A percentile compares a stretch with the other conserved stretches of the same genome.
These are phyloP conservation scores for Rhagologus leucostigma DNA, from an alignment of 2,113 vertebrate genomes.

Conservation along the genomic window DNA sequence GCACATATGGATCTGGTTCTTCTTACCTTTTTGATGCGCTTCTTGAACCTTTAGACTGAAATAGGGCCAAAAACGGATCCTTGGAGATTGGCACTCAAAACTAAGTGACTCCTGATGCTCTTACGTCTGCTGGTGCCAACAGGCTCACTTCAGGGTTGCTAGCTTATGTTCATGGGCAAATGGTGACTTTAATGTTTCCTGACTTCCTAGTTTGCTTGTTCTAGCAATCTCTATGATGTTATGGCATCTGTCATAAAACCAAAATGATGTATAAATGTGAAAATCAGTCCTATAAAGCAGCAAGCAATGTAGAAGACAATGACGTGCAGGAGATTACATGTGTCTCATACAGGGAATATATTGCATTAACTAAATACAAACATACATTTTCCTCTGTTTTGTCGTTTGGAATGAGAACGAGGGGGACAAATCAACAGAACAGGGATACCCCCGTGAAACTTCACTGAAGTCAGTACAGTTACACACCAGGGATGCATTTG, in stretches of 20 bases:
- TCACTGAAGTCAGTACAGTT: neutral
- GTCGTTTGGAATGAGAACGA: neutral
- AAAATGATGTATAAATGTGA: neutral
- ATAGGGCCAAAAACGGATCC: neutral
- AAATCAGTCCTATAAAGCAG: neutral
- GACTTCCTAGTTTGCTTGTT: neutral
- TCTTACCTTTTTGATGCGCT: neutral
- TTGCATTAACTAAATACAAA: neutral
- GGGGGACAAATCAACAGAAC: neutral
- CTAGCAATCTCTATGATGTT: neutral
- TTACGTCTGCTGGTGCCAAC: neutral
- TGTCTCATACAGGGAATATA: neutral
- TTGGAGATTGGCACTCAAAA: neutral
- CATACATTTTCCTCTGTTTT: neutral
- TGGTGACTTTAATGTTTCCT: neutral
- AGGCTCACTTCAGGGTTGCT: neutral
- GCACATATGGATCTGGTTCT: neutral
- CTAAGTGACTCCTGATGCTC: neutral
- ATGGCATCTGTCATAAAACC: neutral
- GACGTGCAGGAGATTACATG: neutral
- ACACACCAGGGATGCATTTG: conserved; percentile 49
- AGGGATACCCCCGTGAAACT: neutral
- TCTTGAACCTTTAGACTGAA: neutral
- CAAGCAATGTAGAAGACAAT: neutral
- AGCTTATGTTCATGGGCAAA: neutral